Base-by-base conservation (phyloP, 2,888 invertebrate genomes). In the Chirona hameri region DNA sequence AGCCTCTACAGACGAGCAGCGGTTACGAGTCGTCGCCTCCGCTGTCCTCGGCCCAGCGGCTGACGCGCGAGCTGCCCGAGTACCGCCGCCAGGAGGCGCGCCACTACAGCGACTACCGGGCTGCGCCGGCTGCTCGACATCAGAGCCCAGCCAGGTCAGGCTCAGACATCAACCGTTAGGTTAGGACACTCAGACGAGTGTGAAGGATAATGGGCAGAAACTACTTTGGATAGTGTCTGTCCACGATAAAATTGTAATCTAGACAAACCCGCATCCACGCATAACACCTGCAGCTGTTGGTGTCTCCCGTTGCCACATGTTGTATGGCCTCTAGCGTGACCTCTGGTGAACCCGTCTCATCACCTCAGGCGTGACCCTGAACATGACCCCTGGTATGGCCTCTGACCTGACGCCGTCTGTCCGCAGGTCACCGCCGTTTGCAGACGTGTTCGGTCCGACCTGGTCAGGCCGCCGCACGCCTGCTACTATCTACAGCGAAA, bases 21-120 rank as follows among this genome's bases (percentile, higher is more conserved):
- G 72, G 76, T 27, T 46, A 65, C 24, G 55, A 69, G 46, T 81
- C 76, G 46, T 81, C 81, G 29, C 82, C 79, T 12, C 21, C 80
- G 21, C 31, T 52, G 60, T 48, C 46, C 57, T 12, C 65, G 18
- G 69, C 46, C 24, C 27, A 76, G 69, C 82, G 81, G n/a, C 82
- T 82, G 21, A 82, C 83, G 14, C 82, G 82, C 39, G 81, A 69
- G 52, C 81, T 55, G 27, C 82, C 84, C 14, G 84, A 84, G 82
- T 60, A 81, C 55, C 39, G n/a, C n/a, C 84, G 81, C 39, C 84
- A 84, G 82, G 83, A 82, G 57, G 81, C 79, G 24, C 48, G 85
- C 46, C 84, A 85, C 46, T 85, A 85, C 82, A 79, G 84, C 29
- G 85, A 85, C 65, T 85, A 85, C 81, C 83, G 85, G 31, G 29